Evolutionary conservation across 37 sponge, comb jelly and placozoan species (phyloP).

Genomic region (Tethya wilhelma): DNA sequence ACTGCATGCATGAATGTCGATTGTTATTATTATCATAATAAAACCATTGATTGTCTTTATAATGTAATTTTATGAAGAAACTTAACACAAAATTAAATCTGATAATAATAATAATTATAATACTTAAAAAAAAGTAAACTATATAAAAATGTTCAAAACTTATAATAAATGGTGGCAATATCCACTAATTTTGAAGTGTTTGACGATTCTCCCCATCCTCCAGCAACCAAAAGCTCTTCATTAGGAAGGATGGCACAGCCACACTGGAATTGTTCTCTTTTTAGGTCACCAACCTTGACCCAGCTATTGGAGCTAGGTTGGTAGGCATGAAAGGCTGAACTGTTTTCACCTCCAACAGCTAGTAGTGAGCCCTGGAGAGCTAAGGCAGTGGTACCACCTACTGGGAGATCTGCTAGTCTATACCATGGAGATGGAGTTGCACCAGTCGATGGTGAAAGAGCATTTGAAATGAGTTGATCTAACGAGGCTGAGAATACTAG

Average conservation of each 20-base stretch:
- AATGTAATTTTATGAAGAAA: too few species aligned
- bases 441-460: not conserved
- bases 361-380: conserved; percentile 9
- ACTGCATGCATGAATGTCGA: too few species aligned
- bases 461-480: not conserved
- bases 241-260: not conserved
- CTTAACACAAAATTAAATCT: too few species aligned
- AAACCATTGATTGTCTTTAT: too few species aligned
- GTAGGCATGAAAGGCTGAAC: conserved; percentile 10
- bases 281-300: conserved; percentile 19
- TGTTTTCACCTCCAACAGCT: not conserved
- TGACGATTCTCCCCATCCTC: too few species aligned
- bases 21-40: too few species aligned
- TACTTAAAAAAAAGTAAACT: too few species aligned
- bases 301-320: conserved; percentile 9
- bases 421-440: not conserved
- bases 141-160: too few species aligned
- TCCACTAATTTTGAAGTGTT: too few species aligned
- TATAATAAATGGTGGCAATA: too few species aligned
- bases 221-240: conserved; percentile 19
- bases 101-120: too few species aligned
- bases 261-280: not conserved
- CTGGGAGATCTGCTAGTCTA: not conserved
- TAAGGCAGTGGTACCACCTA: conserved; percentile 3
- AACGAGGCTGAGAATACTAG: conserved; percentile 3